Conservation (phyloP, 1,140 invertebrate genomes). For the Hermetia illucens region DNA sequence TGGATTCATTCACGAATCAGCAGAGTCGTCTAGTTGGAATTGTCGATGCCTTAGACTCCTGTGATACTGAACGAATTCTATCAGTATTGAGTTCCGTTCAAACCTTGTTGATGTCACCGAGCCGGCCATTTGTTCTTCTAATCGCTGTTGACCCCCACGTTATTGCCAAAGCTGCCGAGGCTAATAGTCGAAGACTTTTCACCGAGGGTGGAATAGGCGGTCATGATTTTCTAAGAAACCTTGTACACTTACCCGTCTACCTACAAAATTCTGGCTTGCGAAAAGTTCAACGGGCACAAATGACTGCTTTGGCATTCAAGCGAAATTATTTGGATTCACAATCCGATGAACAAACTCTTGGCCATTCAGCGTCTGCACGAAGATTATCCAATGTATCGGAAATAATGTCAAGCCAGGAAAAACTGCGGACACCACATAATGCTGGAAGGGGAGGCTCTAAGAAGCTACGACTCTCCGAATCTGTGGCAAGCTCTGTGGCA, state of each 20-base stretch:
- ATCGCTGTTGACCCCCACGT: slow-evolving; percentile 94
- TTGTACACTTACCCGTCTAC: slow-evolving; percentile 96
- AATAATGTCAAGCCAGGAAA: slow-evolving; percentile 62
- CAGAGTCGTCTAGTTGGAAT: slow-evolving; percentile 89
- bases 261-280: slow-evolving; percentile 90
- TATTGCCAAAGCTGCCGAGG: slow-evolving; percentile 91
- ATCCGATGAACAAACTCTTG: slow-evolving; percentile 29
- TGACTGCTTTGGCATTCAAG: slow-evolving; percentile 44
- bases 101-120: slow-evolving; percentile 81
- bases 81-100: slow-evolving; percentile 87
- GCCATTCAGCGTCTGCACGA: slow-evolving; percentile 48
- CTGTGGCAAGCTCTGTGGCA: slow-evolving; percentile 76
- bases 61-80: slow-evolving; percentile 93
- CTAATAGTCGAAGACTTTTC: slow-evolving; percentile 72
- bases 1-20: slow-evolving; percentile 81
- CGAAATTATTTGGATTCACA: slow-evolving; percentile 21
- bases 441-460: slow-evolving; percentile 39
- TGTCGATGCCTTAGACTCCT: slow-evolving; percentile 93
- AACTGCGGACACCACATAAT: slow-evolving; percentile 34
- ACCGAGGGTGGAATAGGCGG: slow-evolving; percentile 82
- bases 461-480: slow-evolving; percentile 67
- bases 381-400: slow-evolving; percentile 65
- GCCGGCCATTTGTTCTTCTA: slow-evolving; percentile 84
- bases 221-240: slow-evolving; percentile 88
- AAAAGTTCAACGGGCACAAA: slow-evolving; percentile 74